Percentiles rank a stretch among this genome's conserved stretches.
Conservation (phyloP, 1,140 invertebrate genomes). For the Drosophila grimshawi region DNA sequence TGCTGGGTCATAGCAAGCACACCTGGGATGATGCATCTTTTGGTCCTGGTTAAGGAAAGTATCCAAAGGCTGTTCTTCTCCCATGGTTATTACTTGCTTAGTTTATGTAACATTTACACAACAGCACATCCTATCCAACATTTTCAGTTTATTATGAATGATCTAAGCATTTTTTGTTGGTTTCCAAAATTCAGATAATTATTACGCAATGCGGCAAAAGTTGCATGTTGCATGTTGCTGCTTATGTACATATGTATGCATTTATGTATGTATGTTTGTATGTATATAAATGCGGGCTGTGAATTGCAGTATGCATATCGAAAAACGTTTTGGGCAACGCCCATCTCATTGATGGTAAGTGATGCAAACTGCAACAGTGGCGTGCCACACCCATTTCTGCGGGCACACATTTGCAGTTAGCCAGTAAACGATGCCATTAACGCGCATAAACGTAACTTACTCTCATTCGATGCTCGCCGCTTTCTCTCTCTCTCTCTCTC, state of each 20-base stretch:
- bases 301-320: constrained; percentile 3
- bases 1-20: no score
- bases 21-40: no score
- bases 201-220: no score
- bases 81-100: no score
- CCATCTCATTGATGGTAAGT: constrained; percentile 23
- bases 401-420: constrained; percentile 68
- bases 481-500: constrained; percentile 14
- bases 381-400: constrained; percentile 47
- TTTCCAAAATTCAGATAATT: no score
- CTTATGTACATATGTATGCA: neutral
- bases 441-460: constrained; percentile 73
- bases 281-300: constrained; percentile 8
- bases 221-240: no score
- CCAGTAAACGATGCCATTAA: constrained; percentile 83
- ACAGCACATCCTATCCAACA: no score
- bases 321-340: constrained; percentile 26
- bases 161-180: no score
- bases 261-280: neutral
- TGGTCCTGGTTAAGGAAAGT: no score
- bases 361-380: constrained; percentile 35
- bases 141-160: no score
- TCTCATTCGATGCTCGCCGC: constrained; percentile 43
- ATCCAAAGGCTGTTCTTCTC: no score
- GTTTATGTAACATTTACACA: no score